Evolutionary conservation across 1,140 invertebrate species (phyloP), one percentile per base, ranked within the genome.

Genomic region (Cotesia typhae): DNA sequence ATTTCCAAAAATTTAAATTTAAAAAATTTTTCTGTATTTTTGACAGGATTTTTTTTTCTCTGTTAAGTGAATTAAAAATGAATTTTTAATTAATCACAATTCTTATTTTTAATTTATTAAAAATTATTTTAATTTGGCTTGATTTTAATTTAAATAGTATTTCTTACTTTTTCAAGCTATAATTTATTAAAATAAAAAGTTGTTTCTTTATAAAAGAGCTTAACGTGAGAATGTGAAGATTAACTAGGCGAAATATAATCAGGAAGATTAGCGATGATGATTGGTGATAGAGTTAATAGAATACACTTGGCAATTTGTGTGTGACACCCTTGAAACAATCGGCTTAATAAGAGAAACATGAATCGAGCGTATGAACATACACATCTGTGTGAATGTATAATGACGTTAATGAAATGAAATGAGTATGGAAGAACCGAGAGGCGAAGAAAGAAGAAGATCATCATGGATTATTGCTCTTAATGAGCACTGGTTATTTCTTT

Each of bases 261-360:
- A 84, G 79, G 78, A 83, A 83, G 81, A 80, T 78, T 74, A 77
- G 41, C 10, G 41, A 73, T 73, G 75, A 81, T 70, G 70, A 77
- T 74, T 67, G 61, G 63, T 77, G 69, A 69, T 69, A 69, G 35
- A 55, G 41, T 10, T 47, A 47, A 47, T 47, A 47, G 41, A 70
- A 76, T 75, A 77, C 73, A 76, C 75, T 76, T 77, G 78, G 10
- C 76, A 73, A 76, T 74, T 75, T 80, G 79, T 77, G 82, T 81
- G 82, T 78, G 84, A 84, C 82, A 85, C 79, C 82, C 83, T 85
- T 83, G 84, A 85, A 84, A 83, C 83, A 83, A 82, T 82, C 82
- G 76, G 66, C 41, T 4, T 35, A 38, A 36, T 51, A 64, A 37
- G 60, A 38, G 20, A 67, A 28, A 71, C 59, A 52, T 38, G 41